Base-by-base conservation (phyloP, 2,113 vertebrate species). In the Hippolais icterina region DNA sequence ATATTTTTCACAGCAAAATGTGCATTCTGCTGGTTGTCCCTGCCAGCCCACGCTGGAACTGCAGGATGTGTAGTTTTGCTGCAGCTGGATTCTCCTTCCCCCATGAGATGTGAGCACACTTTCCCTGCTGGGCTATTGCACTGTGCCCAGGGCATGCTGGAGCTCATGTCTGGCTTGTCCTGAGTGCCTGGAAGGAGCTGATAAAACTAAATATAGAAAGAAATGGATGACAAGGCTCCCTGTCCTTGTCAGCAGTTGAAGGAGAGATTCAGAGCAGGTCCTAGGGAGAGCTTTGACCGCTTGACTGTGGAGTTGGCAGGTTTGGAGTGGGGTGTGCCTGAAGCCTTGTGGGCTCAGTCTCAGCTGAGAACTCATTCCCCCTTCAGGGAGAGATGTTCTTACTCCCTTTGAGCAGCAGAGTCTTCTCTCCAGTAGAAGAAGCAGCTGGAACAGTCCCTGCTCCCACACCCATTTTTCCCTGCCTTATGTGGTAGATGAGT, bases 231-330 rank as follows among this genome's bases (percentile, higher is more conserved):
- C 35, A 56, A 12, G 24, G n/a, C 50, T 92, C 21, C 6, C 42
- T 85, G 60, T 61, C 46, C 46, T 60, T 46, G 22, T 20, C 54
- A 42, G 54, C 33, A 1, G 52, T 1, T 69, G 65, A 46, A 78
- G 75, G 90, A 74, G 59, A 42, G 23, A 27, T 53, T 59, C 47
- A 54, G 47, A 71, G 57, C 50, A 80, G 53, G 11, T 65, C 50
- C 80, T 23, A 5, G 23, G 35, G 8, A 56, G 46, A 47, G 71
- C 57, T 83, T 41, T 63, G 66, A 23, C 31, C 27, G 0, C 33
- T 9, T 31, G 79, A 3, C 54, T 56, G 20, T 12, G 2, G 9
- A 57, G 17, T n/a, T 31, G 0, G 0, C 18, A 6, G 33, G 10
- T 61, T 69, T 69, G 74, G 41, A 10, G 5, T 46, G 74, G 61